Conservation (phyloP, 2,888 invertebrate species). For the Notocelia uddmanniana region DNA sequence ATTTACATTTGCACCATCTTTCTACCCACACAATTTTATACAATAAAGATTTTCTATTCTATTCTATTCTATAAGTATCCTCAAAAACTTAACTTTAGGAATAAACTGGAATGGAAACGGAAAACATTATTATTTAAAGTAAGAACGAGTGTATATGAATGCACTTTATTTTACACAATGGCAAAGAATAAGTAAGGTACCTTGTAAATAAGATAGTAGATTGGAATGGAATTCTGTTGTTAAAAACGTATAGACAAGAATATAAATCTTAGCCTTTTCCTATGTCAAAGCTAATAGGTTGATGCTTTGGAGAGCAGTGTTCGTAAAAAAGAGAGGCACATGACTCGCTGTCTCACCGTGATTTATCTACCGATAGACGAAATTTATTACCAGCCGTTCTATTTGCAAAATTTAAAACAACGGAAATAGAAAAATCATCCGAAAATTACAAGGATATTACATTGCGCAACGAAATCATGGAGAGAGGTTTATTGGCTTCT, state of each 20-base stretch:
- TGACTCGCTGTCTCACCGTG: slow-evolving; percentile 44
- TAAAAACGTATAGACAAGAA: neutral
- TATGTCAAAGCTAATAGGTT: slow-evolving; percentile 26
- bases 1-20: too few relatives aligned
- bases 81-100: too few relatives aligned
- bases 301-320: slow-evolving; percentile 10
- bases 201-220: neutral
- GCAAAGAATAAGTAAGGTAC: too few relatives aligned
- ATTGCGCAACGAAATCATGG: slow-evolving; percentile 29
- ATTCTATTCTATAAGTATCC: too few relatives aligned
- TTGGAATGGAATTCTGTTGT: neutral
- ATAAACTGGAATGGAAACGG: too few relatives aligned
- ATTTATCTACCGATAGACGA: slow-evolving; percentile 49
- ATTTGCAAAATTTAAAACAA: slow-evolving; percentile 28
- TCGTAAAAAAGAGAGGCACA: slow-evolving; percentile 44
- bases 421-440: slow-evolving; percentile 29
- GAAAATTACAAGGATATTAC: slow-evolving; percentile 35
- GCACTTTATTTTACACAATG: too few relatives aligned
- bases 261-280: slow-evolving; percentile 26
- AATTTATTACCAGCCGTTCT: slow-evolving; percentile 48
- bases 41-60: too few relatives aligned
- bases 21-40: too few relatives aligned
- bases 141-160: too few relatives aligned
- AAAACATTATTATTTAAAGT: too few relatives aligned
- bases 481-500: slow-evolving; percentile 28